A percentile compares a stretch with the other conserved stretches of the same genome.
These are phyloP conservation scores for Axea sp. DNA, from an alignment of 2,888 invertebrate genomes.

Conservation along the genomic window DNA sequence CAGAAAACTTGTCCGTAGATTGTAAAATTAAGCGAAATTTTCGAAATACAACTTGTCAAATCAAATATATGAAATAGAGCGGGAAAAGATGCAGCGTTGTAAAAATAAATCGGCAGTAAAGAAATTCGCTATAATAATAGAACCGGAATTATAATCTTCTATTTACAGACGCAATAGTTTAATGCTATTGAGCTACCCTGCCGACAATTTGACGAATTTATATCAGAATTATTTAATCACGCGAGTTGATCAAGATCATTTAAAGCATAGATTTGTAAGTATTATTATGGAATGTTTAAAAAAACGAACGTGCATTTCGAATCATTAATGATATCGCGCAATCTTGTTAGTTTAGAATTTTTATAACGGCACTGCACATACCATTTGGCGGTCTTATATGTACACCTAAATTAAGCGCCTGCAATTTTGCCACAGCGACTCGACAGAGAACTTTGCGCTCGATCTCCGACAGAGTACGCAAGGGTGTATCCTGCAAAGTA, in stretches of 20 bases:
- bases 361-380: conserved; percentile 76
- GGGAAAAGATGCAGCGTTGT: conserved; percentile 28
- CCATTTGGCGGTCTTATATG: conserved; percentile 90
- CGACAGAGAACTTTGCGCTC: conserved; percentile 90
- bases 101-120: conserved; percentile 38
- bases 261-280: too few relatives aligned
- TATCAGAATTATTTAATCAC: conserved; percentile 4
- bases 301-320: too few relatives aligned
- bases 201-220: conserved; percentile 30
- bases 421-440: conserved; percentile 91
- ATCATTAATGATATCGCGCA: too few relatives aligned
- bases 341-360: too few relatives aligned
- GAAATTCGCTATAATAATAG: conserved; percentile 44
- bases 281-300: too few relatives aligned
- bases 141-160: conserved; percentile 48
- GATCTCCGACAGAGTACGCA: conserved; percentile 88
- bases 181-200: conserved; percentile 39
- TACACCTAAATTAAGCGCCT: conserved; percentile 91
- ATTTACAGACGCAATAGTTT: conserved; percentile 42
- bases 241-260: too few relatives aligned
- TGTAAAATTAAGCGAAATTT: conserved; percentile 15
- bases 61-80: conserved; percentile 40
- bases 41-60: conserved; percentile 29
- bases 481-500: conserved; percentile 85
- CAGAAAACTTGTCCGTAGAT: not conserved